A percentile compares a stretch with the other conserved stretches of the same genome.
phyloP scores from a whole-genome alignment of 2,888 invertebrate species.

The Litoditis marina region DNA sequence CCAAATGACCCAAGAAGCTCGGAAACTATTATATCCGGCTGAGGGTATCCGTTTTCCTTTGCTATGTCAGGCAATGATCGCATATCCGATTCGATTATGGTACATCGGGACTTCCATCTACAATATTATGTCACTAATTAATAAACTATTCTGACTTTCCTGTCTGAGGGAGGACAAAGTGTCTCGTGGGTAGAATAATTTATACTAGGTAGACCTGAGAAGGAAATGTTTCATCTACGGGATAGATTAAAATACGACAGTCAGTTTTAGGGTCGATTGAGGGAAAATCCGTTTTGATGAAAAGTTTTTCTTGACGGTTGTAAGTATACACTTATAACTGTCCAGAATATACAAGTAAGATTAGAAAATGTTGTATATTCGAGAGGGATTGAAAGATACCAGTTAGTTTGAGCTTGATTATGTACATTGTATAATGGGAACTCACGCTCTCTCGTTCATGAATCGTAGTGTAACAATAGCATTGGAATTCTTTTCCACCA shows the following conservation, averaged over 20 bases:
- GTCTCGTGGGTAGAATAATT: background rate
- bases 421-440: background rate
- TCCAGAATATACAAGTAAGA: too few species aligned
- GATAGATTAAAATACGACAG: too few species aligned
- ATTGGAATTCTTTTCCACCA: conserved; percentile 96
- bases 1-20: conserved; percentile 95
- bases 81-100: conserved; percentile 65
- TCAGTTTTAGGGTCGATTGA: too few species aligned
- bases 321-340: too few species aligned
- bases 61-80: conserved; percentile 60
- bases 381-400: too few species aligned
- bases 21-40: conserved; percentile 77
- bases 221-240: too few species aligned
- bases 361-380: too few species aligned
- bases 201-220: background rate
- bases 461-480: conserved; percentile 70
- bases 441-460: conserved; percentile 40
- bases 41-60: conserved; percentile 67
- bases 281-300: background rate
- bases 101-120: conserved; percentile 59
- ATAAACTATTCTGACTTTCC: too few species aligned
- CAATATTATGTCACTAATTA: background rate
- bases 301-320: too few species aligned
- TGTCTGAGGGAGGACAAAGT: background rate
- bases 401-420: too few species aligned